A percentile compares a stretch with the other conserved stretches of the same genome.
These are phyloP conservation scores for Aleadryas rufinucha DNA, from an alignment of 2,113 vertebrate species.

Conservation along the genomic window DNA sequence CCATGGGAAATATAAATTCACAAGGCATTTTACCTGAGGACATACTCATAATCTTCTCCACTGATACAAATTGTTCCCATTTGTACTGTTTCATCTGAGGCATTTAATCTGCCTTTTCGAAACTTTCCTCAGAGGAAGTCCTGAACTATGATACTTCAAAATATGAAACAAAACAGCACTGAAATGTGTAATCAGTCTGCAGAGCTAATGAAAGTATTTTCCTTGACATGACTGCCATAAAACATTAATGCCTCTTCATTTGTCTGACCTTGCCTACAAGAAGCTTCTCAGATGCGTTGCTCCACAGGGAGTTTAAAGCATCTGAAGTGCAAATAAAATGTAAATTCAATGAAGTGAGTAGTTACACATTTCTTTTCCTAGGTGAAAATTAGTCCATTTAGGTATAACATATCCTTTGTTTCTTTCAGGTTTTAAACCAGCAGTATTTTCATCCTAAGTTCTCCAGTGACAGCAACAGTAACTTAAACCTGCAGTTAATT, in stretches of 20 bases:
- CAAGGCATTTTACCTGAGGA: slow-evolving; percentile 31
- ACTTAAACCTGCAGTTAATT: not conserved
- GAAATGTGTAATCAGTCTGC: not conserved
- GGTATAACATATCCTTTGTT: not conserved
- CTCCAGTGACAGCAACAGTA: not conserved
- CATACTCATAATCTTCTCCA: not conserved
- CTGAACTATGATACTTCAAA: not conserved
- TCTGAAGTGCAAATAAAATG: slow-evolving; percentile 22
- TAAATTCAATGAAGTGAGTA: not conserved
- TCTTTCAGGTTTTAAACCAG: not conserved
- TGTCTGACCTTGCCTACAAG: not conserved
- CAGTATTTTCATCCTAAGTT: not conserved
- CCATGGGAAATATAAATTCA: slow-evolving; percentile 32
- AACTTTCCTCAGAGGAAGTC: not conserved
- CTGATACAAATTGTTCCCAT: not conserved
- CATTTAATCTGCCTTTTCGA: not conserved
- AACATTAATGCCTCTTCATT: not conserved
- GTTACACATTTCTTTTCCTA: not conserved
- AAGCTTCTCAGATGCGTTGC: not conserved
- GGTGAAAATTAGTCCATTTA: not conserved
- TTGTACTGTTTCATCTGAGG: not conserved
- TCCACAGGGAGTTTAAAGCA: not conserved
- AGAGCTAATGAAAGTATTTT: not conserved
- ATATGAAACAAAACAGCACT: not conserved
- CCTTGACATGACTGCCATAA: not conserved